Base-by-base conservation (phyloP, 2,113 vertebrate species). In the Melanerpes aurifrons region DNA sequence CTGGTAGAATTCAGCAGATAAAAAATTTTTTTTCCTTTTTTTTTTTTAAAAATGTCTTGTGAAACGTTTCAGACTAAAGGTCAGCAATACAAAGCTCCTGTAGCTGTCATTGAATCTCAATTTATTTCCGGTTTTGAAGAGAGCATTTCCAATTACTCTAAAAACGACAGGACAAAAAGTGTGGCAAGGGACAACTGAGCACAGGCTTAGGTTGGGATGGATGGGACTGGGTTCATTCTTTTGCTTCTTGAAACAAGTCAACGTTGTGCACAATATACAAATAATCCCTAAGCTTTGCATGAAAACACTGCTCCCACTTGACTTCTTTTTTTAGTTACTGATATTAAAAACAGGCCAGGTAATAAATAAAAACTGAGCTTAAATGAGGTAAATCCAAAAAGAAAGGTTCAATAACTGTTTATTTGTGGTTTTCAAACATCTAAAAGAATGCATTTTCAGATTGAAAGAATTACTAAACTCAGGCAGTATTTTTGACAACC, bases 181-280 rank as follows among this genome's bases (percentile, higher is more conserved):
- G 94, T 97, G 96, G 97, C 95, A 94, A 96, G 93, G 97, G 95
- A 98, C 95, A 91, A 94, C 94, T 94, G 95, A 97, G 97, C 97
- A 94, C 96, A 93, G 82, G 54, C 86, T 88, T 67, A 80, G 76
- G 76, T 32, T 26, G 71, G 80, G 90, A 74, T 53, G 75, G 61
- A 69, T 64, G 50, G 73, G 77, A 83, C 47, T 25, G 66, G 28
- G 63, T 43, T 96, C 81, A 50, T 93, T 89, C 74, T 75, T 90
- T 90, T 93, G 62, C 82, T 93, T 87, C 56, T 91, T 96, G 85
- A 94, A 97, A 98, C 96, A 97, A 91, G 84, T 97, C 98, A 98
- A 98, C 98, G 97, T 98, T 98, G 96, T 98, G 98, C 98, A 99
- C 96, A 98, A 98, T 99, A 98, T 99, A 99, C 98, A 99, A 99